Evolutionary conservation across 2,797 vertebrate species (phyloP).

Genomic region (Trachurus trachurus): DNA sequence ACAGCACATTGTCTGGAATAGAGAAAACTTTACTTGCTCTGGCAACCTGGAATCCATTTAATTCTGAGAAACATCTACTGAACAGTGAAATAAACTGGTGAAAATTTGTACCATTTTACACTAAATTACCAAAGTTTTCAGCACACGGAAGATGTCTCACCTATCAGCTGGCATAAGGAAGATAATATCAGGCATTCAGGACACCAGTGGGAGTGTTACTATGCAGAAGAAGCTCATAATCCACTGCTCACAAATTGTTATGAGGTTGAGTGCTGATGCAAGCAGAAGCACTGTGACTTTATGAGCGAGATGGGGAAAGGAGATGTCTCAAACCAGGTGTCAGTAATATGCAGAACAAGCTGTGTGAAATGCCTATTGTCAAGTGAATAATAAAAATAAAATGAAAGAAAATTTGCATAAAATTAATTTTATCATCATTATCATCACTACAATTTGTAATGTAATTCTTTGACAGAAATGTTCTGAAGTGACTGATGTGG

Average conservation of each 20-base stretch:
- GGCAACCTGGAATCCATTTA: constrained; percentile 16
- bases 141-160: constrained; percentile 24
- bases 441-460: not conserved
- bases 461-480: not conserved
- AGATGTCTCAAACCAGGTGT: constrained; percentile 58
- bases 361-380: not conserved
- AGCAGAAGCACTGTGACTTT: constrained; percentile 71
- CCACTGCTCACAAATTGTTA: constrained; percentile 83
- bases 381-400: not conserved
- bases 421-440: not conserved
- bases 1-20: not conserved
- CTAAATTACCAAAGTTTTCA: constrained; percentile 43
- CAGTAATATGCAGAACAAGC: constrained; percentile 56
- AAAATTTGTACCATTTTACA: constrained; percentile 45
- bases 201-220: constrained; percentile 61
- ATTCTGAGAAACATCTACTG: constrained; percentile 10
- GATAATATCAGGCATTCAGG: constrained; percentile 63
- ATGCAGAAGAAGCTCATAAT: constrained; percentile 78
- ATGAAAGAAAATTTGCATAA: not conserved
- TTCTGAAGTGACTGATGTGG: not conserved
- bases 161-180: constrained; percentile 27
- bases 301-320: constrained; percentile 57
- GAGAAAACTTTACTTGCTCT: not conserved
- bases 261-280: constrained; percentile 77
- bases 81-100: not conserved